These are phyloP conservation scores for Mellilla xanthometata DNA, from an alignment of 2,888 invertebrate genomes.

Conservation along the genomic window DNA sequence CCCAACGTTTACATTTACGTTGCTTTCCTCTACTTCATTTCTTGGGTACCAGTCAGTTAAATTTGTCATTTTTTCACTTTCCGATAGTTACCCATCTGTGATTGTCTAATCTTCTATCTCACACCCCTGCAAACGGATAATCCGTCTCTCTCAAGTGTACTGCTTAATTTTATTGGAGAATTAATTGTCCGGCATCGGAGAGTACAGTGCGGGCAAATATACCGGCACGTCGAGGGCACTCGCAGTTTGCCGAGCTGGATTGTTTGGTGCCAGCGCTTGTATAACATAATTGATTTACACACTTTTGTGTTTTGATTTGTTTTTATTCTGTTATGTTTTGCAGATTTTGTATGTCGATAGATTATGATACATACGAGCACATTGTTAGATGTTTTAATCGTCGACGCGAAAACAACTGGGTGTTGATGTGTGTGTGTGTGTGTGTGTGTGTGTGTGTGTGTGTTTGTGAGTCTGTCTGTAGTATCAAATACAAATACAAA, in stretches of 20 bases:
- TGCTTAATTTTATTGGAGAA: conserved; percentile 74
- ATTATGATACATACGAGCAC: too few species aligned
- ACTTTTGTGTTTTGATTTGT: not conserved
- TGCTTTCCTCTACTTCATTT: too few species aligned
- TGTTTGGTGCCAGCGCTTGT: conserved; percentile 1
- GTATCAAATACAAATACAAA: too few species aligned
- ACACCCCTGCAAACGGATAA: conserved; percentile 45
- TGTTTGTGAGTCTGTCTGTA: too few species aligned
- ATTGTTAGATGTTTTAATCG: too few species aligned
- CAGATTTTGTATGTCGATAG: too few species aligned
- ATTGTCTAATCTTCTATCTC: conserved; percentile 8
- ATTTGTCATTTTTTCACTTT: too few species aligned
- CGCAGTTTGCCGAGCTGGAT: conserved; percentile 26
- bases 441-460: too few species aligned
- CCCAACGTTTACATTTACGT: too few species aligned
- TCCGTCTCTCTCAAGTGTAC: conserved; percentile 44
- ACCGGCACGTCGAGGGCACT: conserved; percentile 39
- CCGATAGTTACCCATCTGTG: not conserved
- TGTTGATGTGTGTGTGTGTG: too few species aligned
- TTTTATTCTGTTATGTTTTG: not conserved
- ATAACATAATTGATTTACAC: not conserved
- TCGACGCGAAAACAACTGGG: too few species aligned
- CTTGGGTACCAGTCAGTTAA: too few species aligned
- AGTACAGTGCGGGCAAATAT: conserved; percentile 51
- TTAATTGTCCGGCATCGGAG: conserved; percentile 62